These are phyloP conservation scores for Colossoma macropomum DNA, from an alignment of 2,113 vertebrate species.

Conservation along the genomic window DNA sequence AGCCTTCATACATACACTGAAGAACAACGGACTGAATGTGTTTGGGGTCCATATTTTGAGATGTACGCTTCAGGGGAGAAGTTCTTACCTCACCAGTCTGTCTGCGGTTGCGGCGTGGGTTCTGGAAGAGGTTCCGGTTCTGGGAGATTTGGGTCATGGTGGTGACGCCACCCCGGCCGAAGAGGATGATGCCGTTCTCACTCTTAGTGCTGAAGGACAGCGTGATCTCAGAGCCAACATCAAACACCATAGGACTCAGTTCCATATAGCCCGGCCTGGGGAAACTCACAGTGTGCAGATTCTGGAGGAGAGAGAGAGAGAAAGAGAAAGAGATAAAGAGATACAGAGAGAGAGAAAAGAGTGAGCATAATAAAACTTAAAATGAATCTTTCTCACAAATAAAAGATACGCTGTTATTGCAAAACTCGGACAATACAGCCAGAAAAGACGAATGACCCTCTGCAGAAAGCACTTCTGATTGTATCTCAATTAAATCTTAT, in stretches of 20 bases:
- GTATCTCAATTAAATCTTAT: background rate
- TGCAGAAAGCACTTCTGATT: background rate
- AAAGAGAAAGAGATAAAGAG: background rate
- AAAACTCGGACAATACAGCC: background rate
- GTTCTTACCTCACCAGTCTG: constrained; percentile 82
- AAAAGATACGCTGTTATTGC: background rate
- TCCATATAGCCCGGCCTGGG: constrained; percentile 90
- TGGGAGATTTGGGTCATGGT: constrained; percentile 49
- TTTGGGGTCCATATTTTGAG: background rate
- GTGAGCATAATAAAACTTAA: background rate
- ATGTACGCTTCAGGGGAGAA: background rate
- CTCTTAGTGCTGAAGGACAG: constrained; percentile 94
- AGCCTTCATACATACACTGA: no score
- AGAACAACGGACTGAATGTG: background rate
- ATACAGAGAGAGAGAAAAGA: background rate
- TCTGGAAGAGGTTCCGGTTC: constrained; percentile 43
- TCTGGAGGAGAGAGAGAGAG: constrained; percentile 73
- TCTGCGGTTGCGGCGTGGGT: constrained; percentile 85
- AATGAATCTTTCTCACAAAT: background rate
- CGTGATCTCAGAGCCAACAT: constrained; percentile 88
- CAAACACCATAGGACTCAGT: constrained; percentile 80
- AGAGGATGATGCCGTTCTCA: constrained; percentile 89
- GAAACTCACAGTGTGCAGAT: constrained; percentile 92
- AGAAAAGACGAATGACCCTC: background rate
- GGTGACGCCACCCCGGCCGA: constrained; percentile 80